Percentiles rank a stretch among this genome's conserved stretches.
These are phyloP conservation scores for Macrosiphum euphorbiae DNA, from an alignment of 2,888 invertebrate species.

Conservation along the genomic window DNA sequence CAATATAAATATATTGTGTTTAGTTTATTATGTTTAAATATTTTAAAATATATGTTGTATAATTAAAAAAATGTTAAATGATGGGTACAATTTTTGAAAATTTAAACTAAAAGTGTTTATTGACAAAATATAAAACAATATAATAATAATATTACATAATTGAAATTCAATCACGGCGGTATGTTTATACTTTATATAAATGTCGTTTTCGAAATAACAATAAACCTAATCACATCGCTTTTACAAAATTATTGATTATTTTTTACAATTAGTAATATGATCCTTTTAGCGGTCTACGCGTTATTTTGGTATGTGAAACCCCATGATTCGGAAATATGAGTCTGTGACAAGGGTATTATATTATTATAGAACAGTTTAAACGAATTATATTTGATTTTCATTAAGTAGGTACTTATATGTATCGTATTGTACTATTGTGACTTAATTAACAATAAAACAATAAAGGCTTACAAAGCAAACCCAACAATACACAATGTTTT, in stretches of 20 bases:
- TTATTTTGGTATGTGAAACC: neutral
- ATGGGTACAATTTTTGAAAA: neutral
- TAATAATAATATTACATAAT: too few relatives aligned
- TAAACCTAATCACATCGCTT: neutral
- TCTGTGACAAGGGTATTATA: neutral
- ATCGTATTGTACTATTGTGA: neutral
- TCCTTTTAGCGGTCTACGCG: neutral
- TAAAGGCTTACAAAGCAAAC: neutral
- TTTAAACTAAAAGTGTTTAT: neutral
- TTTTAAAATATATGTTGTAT: neutral
- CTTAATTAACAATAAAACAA: conserved; percentile 15
- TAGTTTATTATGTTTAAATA: neutral
- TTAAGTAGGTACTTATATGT: neutral
- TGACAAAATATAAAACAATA: neutral
- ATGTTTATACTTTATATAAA: neutral
- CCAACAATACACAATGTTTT: neutral
- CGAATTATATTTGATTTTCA: neutral
- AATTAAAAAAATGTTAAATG: neutral
- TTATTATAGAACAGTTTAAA: conserved; percentile 1
- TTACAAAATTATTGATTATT: neutral
- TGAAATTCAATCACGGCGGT: neutral
- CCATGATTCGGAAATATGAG: neutral
- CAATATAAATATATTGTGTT: neutral
- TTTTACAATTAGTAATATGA: neutral
- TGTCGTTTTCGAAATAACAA: neutral